These are phyloP conservation scores for Melieria crassipennis DNA, from an alignment of 2,888 invertebrate genomes.

Conservation along the genomic window DNA sequence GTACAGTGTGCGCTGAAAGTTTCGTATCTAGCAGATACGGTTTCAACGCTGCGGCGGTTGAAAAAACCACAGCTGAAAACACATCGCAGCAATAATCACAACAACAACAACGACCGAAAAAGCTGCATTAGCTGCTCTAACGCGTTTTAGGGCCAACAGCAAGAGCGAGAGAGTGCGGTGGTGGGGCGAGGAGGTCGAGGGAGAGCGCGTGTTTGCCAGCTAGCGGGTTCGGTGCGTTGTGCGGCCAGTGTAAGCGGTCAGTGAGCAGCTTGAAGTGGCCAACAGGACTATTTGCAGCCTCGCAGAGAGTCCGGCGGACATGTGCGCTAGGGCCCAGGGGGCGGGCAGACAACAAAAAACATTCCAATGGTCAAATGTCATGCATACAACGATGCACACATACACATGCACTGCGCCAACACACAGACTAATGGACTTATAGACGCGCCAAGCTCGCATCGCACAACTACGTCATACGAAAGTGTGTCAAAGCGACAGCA, in stretches of 20 bases:
- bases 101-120: too few relatives aligned
- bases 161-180: not conserved
- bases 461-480: constrained; percentile 60
- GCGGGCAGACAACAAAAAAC: constrained; percentile 14
- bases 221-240: not conserved
- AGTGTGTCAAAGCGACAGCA: constrained; percentile 58
- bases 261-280: not conserved
- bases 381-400: constrained; percentile 23
- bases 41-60: too few relatives aligned
- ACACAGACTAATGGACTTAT: not conserved
- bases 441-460: constrained; percentile 36
- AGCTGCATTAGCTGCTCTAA: too few relatives aligned
- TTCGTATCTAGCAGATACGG: too few relatives aligned
- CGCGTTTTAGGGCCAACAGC: not conserved
- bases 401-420: constrained; percentile 16
- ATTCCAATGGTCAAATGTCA: constrained; percentile 54
- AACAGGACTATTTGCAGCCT: not conserved
- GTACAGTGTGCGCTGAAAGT: too few relatives aligned
- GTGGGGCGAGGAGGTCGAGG: too few relatives aligned
- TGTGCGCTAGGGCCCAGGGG: constrained; percentile 3
- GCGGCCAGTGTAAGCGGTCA: constrained; percentile 22
- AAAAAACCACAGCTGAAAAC: too few relatives aligned
- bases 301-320: not conserved
- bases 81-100: too few relatives aligned
- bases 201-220: too few relatives aligned